These are phyloP conservation scores for Enteromius treurensis DNA, from an alignment of 2,797 vertebrate species.

Conservation along the genomic window DNA sequence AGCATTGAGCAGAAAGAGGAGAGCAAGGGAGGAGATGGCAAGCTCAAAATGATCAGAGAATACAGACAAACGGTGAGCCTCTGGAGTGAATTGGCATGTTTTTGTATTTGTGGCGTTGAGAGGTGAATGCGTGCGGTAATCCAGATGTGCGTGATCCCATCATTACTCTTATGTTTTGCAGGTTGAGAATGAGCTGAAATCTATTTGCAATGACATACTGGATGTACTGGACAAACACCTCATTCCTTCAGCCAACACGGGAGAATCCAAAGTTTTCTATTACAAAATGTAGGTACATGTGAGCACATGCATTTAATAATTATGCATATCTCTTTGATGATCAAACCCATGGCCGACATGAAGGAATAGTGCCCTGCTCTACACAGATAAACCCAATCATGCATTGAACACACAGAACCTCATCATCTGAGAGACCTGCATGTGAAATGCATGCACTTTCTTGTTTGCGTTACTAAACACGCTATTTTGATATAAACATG, in stretches of 20 bases:
- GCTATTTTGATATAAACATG: too few relatives aligned
- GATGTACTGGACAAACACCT: slow-evolving; percentile 99
- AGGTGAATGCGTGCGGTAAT: neutral
- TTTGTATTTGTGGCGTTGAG: too few relatives aligned
- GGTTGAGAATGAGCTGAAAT: slow-evolving; percentile 90
- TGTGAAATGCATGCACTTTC: too few relatives aligned
- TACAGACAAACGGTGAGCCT: slow-evolving; percentile 92
- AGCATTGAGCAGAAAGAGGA: slow-evolving; percentile 99
- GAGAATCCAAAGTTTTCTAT: slow-evolving; percentile 99
- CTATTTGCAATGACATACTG: slow-evolving; percentile 98
- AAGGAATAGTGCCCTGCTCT: neutral
- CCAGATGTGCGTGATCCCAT: neutral
- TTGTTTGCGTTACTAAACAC: too few relatives aligned
- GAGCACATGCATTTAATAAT: neutral
- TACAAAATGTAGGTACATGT: slow-evolving; percentile 92
- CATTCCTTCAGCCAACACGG: slow-evolving; percentile 91
- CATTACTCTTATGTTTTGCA: slow-evolving; percentile 39
- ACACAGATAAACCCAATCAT: neutral
- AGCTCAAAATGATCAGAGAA: slow-evolving; percentile 94
- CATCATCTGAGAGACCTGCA: too few relatives aligned
- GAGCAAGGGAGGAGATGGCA: slow-evolving; percentile 92
- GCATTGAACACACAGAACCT: neutral
- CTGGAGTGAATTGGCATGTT: neutral
- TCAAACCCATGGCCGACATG: neutral
- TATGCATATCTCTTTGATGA: neutral